Percentiles rank a stretch among this genome's conserved stretches.
phyloP scores from a whole-genome alignment of 2,888 invertebrate genomes.

The Pyrrhosoma nymphula region DNA sequence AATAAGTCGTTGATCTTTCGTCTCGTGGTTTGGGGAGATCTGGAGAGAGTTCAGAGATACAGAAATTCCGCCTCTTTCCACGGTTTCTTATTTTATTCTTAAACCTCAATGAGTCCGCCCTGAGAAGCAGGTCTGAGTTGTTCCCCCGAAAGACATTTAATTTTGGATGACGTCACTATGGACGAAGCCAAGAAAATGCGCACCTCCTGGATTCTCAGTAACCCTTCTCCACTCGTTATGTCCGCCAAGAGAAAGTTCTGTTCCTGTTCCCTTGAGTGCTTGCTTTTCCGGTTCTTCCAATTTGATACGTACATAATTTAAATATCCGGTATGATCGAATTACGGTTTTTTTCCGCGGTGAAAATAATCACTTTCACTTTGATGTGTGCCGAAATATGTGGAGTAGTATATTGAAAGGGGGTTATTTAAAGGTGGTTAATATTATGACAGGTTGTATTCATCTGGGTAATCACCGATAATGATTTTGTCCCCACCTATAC shows the following conservation, averaged over 20 bases:
- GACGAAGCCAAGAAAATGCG: background rate
- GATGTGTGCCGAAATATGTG: background rate
- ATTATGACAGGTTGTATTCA: no score
- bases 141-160: background rate
- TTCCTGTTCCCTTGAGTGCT: background rate
- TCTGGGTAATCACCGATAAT: no score
- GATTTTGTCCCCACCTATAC: no score
- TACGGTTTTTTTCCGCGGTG: background rate
- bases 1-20: background rate
- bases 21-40: background rate
- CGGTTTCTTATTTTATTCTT: background rate
- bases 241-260: background rate
- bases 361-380: background rate
- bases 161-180: background rate
- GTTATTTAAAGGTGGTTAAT: no score
- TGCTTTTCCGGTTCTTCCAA: background rate
- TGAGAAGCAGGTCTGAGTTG: background rate
- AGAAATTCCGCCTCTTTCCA: background rate
- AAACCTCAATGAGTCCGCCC: background rate
- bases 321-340: background rate
- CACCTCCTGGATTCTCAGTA: background rate
- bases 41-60: background rate
- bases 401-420: no score
- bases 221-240: background rate
- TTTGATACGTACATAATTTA: background rate